These are phyloP conservation scores for Lampropteryx suffumata DNA, from an alignment of 2,888 invertebrate genomes.

Conservation along the genomic window DNA sequence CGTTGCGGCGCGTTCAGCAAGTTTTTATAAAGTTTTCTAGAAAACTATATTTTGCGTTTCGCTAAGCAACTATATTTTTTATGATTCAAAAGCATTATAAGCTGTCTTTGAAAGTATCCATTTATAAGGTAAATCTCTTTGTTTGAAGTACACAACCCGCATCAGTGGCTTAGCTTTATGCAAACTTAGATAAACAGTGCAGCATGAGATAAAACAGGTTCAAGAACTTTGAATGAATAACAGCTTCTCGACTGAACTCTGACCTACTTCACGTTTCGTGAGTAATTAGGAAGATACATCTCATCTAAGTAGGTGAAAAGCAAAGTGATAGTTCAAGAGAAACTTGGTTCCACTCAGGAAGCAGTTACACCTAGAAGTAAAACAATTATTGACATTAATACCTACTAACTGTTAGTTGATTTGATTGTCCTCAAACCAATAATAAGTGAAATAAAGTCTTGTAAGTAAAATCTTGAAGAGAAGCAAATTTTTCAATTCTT, in stretches of 20 bases:
- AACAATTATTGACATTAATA: background rate
- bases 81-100: background rate
- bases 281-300: constrained; percentile 48
- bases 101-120: constrained; percentile 1
- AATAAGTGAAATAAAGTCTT: background rate
- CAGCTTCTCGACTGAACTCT: constrained; percentile 58
- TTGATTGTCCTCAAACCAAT: no score
- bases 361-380: background rate
- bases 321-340: constrained; percentile 8
- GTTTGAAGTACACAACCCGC: constrained; percentile 36
- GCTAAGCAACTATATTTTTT: background rate
- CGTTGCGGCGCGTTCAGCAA: no score
- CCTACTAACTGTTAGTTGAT: no score
- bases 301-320: constrained; percentile 25
- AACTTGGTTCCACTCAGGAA: background rate
- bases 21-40: no score
- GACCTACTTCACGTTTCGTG: constrained; percentile 46
- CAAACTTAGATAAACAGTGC: constrained; percentile 58
- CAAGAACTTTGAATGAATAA: constrained; percentile 67
- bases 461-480: constrained; percentile 34
- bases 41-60: no score
- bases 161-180: constrained; percentile 44
- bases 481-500: constrained; percentile 38
- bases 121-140: constrained; percentile 23
- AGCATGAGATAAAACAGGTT: constrained; percentile 69